Percentiles rank a stretch among this genome's conserved stretches.
phyloP scores from a whole-genome alignment of 2,888 invertebrate species.

The Plemyria rubiginata region DNA sequence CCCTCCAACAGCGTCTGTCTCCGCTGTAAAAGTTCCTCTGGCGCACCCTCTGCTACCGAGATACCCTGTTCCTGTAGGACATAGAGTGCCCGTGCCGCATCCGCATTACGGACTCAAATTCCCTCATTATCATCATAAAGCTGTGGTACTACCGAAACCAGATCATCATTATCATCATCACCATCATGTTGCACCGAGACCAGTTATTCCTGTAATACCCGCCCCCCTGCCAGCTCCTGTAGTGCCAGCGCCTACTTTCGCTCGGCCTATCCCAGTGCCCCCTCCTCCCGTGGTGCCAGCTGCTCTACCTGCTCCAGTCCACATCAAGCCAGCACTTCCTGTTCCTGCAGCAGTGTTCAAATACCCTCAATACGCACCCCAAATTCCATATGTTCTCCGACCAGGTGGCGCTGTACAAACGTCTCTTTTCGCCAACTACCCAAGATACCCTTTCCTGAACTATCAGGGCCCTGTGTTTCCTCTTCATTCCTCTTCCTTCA shows the following conservation, averaged over 20 bases:
- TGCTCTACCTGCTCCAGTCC: slow-evolving; percentile 55
- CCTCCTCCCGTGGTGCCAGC: slow-evolving; percentile 57
- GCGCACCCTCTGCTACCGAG: slow-evolving; percentile 59
- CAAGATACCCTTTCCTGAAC: slow-evolving; percentile 71
- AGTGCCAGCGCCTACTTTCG: slow-evolving; percentile 58
- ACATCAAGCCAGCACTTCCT: slow-evolving; percentile 56
- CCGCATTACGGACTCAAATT: slow-evolving; percentile 71
- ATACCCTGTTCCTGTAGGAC: slow-evolving; percentile 68
- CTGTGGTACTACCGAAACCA: slow-evolving; percentile 58
- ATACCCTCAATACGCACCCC: slow-evolving; percentile 49
- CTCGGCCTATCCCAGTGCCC: slow-evolving; percentile 62
- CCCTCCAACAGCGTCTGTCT: slow-evolving; percentile 74
- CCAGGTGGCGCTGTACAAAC: slow-evolving; percentile 78
- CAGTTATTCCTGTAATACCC: slow-evolving; percentile 63
- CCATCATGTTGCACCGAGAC: slow-evolving; percentile 70
- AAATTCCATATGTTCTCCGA: slow-evolving; percentile 69
- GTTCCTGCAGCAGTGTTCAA: slow-evolving; percentile 43
- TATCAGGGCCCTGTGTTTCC: slow-evolving; percentile 62
- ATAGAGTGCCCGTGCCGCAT: slow-evolving; percentile 67
- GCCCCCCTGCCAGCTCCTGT: slow-evolving; percentile 52
- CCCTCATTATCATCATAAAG: slow-evolving; percentile 66
- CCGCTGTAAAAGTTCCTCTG: slow-evolving; percentile 76
- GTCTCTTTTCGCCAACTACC: slow-evolving; percentile 76
- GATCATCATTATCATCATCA: slow-evolving; percentile 77
- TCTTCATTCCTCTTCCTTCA: slow-evolving; percentile 46